These are phyloP conservation scores for Phymorhynchus buccinoides DNA, from an alignment of 1,140 invertebrate species.

Conservation along the genomic window DNA sequence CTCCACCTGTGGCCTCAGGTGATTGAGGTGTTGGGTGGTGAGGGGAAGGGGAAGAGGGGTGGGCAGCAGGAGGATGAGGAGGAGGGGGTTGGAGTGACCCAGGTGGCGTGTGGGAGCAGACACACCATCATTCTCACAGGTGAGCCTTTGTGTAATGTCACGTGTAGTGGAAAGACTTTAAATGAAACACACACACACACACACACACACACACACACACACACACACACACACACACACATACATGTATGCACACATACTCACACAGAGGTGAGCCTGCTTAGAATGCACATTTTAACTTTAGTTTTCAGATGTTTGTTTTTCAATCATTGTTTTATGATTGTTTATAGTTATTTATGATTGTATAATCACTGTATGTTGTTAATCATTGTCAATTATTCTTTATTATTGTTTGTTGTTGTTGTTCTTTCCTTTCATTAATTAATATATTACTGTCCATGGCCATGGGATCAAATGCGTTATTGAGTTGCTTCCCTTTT, in stretches of 20 bases:
- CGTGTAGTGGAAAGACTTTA: too few relatives aligned
- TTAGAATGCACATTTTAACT: background rate
- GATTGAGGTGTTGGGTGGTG: background rate
- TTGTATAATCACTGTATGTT: too few relatives aligned
- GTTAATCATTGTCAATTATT: too few relatives aligned
- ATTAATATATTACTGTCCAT: too few relatives aligned
- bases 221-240: too few relatives aligned
- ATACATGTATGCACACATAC: background rate
- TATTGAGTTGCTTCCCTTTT: too few relatives aligned
- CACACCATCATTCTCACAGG: slow-evolving; percentile 65
- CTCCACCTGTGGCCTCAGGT: background rate
- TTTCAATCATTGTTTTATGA: background rate
- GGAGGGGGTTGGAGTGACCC: slow-evolving; percentile 35
- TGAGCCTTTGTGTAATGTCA: slow-evolving; percentile 24
- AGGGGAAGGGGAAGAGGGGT: background rate
- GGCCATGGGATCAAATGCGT: too few relatives aligned
- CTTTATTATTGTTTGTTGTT: too few relatives aligned
- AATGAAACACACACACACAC: background rate
- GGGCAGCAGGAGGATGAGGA: too few relatives aligned
- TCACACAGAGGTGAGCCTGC: background rate
- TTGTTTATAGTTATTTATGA: too few relatives aligned
- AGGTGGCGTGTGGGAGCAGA: slow-evolving; percentile 66
- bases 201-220: too few relatives aligned
- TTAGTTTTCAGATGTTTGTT: background rate
- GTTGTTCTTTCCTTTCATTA: too few relatives aligned